phyloP scores from a whole-genome alignment of 2,888 invertebrate genomes.

The Gisinianus flammeolus region DNA sequence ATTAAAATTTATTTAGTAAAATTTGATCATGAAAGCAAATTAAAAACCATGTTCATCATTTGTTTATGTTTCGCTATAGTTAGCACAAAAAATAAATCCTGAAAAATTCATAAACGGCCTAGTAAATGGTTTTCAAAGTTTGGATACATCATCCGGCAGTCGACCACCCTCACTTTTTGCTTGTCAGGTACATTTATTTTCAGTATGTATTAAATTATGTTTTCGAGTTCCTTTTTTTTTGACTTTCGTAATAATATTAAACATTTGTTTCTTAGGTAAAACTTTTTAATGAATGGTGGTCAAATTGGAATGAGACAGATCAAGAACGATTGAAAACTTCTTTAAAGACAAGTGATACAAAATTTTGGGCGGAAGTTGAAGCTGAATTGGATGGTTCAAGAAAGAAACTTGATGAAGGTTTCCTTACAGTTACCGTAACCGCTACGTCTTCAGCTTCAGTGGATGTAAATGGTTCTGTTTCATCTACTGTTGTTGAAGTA shows the following conservation, averaged over 20 bases:
- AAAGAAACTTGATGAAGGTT: constrained; percentile 53
- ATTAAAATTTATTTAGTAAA: no score
- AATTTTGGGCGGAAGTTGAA: constrained; percentile 55
- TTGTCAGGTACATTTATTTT: constrained; percentile 50
- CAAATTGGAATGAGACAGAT: constrained; percentile 49
- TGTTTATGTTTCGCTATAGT: no score
- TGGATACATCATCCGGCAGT: constrained; percentile 48
- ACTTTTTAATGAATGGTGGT: constrained; percentile 58
- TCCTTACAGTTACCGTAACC: constrained; percentile 40
- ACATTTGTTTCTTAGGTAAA: constrained; percentile 45
- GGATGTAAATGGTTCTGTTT: background rate
- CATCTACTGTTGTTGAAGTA: constrained; percentile 5
- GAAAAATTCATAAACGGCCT: constrained; percentile 49
- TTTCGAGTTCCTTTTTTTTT: background rate
- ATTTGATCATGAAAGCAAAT: no score
- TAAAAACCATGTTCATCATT: no score
- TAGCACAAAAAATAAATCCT: constrained; percentile 45
- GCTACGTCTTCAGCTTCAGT: background rate
- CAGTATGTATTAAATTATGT: background rate
- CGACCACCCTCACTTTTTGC: constrained; percentile 55
- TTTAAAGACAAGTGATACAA: constrained; percentile 50
- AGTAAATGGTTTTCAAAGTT: constrained; percentile 52
- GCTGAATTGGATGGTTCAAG: constrained; percentile 52
- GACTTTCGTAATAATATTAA: no score
- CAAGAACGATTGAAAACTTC: constrained; percentile 43